Evolutionary conservation across 2,888 invertebrate species (phyloP).

Genomic region (Platerodrilus igneus): DNA sequence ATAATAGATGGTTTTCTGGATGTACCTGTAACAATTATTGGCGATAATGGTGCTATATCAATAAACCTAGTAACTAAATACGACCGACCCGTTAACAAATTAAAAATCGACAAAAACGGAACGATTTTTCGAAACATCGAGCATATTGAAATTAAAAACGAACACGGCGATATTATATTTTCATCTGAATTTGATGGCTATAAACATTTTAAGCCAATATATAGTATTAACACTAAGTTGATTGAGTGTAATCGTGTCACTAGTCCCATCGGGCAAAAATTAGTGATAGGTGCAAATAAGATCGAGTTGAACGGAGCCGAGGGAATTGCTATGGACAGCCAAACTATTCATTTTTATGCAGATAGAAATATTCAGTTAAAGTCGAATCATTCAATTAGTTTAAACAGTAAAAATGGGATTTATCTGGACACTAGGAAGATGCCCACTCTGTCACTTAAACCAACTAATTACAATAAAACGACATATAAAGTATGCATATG

Average conservation of each 20-base stretch:
- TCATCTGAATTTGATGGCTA: constrained; percentile 71
- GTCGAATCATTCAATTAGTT: constrained; percentile 69
- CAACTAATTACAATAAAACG: constrained; percentile 37
- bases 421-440: constrained; percentile 67
- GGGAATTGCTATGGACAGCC: constrained; percentile 64
- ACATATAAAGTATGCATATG: constrained; percentile 83
- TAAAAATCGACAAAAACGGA: constrained; percentile 60
- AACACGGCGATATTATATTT: constrained; percentile 59
- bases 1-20: constrained; percentile 57
- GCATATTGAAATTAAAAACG: constrained; percentile 65
- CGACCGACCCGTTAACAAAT: constrained; percentile 46
- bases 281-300: constrained; percentile 61
- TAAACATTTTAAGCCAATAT: constrained; percentile 64
- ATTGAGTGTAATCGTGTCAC: constrained; percentile 68
- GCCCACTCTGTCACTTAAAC: constrained; percentile 58
- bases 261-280: constrained; percentile 65
- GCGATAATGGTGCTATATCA: constrained; percentile 44
- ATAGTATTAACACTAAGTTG: constrained; percentile 60
- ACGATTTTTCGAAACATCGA: constrained; percentile 65
- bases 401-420: constrained; percentile 67
- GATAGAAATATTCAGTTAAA: constrained; percentile 75
- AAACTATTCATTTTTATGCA: constrained; percentile 67
- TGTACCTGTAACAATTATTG: constrained; percentile 51
- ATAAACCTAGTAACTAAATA: constrained; percentile 42
- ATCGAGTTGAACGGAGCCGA: constrained; percentile 66